phyloP scores from a whole-genome alignment of 2,888 invertebrate genomes.

The Trichopria drosophilae region DNA sequence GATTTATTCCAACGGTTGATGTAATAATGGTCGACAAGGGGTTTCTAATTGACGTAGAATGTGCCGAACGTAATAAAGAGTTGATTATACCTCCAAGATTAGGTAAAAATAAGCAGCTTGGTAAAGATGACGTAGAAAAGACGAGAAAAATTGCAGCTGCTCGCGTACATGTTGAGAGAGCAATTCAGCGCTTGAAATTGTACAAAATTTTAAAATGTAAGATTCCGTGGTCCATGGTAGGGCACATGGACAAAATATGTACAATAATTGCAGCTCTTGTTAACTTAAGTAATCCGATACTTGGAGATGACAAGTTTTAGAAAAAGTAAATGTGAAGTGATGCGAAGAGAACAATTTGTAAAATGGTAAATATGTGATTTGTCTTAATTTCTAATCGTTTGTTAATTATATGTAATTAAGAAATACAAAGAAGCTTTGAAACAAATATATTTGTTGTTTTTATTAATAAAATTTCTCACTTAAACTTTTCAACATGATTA shows the following conservation, averaged over 20 bases:
- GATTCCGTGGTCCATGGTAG: conserved; percentile 21
- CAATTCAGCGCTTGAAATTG: conserved; percentile 21
- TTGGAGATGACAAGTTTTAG: too few species aligned
- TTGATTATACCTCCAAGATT: conserved; percentile 18
- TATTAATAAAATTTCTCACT: too few species aligned
- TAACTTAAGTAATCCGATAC: conserved; percentile 23
- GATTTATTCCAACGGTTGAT: conserved; percentile 18
- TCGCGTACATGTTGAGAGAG: conserved; percentile 22
- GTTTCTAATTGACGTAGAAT: conserved; percentile 19
- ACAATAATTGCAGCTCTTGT: conserved; percentile 24
- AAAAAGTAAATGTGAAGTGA: too few species aligned
- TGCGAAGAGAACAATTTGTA: too few species aligned
- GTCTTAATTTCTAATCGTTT: too few species aligned
- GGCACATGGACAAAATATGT: conserved; percentile 16
- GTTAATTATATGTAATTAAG: too few species aligned
- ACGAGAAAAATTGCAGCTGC: conserved; percentile 26
- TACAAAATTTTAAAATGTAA: too few species aligned
- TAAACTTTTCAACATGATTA: too few species aligned
- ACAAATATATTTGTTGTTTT: too few species aligned
- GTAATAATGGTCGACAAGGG: conserved; percentile 23
- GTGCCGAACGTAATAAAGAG: conserved; percentile 10
- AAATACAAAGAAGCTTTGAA: too few species aligned
- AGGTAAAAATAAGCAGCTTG: conserved; percentile 3
- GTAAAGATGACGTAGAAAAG: conserved; percentile 17
- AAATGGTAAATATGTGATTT: too few species aligned